Percentiles rank a stretch among this genome's conserved stretches.
These are phyloP conservation scores for Phrynocephalus versicolor DNA, from an alignment of 2,113 vertebrate species.

Conservation along the genomic window DNA sequence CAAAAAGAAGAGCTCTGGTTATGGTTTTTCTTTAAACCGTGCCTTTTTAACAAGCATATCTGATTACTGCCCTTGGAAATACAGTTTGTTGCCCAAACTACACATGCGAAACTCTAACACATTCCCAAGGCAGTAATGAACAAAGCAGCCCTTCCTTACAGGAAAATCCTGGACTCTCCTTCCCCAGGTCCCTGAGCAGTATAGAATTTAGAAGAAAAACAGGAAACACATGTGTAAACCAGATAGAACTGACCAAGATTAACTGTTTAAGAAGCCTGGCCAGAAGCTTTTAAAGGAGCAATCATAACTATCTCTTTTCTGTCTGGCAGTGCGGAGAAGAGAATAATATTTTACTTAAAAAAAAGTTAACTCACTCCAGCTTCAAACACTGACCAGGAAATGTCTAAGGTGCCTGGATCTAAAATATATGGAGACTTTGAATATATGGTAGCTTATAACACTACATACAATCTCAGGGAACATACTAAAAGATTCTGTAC, in stretches of 20 bases:
- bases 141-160: slow-evolving; percentile 82
- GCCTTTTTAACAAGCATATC: slow-evolving; percentile 46
- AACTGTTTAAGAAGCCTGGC: slow-evolving; percentile 55
- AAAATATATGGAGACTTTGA: not conserved
- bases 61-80: slow-evolving; percentile 52
- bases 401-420: not conserved
- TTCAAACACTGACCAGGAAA: not conserved
- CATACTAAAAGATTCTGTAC: not conserved
- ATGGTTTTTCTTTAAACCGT: slow-evolving; percentile 27
- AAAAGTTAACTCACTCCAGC: slow-evolving; percentile 25
- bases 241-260: slow-evolving; percentile 69
- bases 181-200: slow-evolving; percentile 69
- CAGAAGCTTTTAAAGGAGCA: slow-evolving; percentile 61
- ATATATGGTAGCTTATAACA: not conserved
- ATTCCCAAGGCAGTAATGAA: slow-evolving; percentile 82
- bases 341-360: slow-evolving; percentile 23
- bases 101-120: slow-evolving; percentile 79
- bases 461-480: not conserved
- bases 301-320: slow-evolving; percentile 53
- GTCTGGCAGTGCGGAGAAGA: not conserved
- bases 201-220: slow-evolving; percentile 82
- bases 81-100: slow-evolving; percentile 44
- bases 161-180: slow-evolving; percentile 79
- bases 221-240: slow-evolving; percentile 90
- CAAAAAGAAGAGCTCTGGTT: not conserved